phyloP scores from a whole-genome alignment of 2,888 invertebrate genomes.

The Protophormia terraenovae region DNA sequence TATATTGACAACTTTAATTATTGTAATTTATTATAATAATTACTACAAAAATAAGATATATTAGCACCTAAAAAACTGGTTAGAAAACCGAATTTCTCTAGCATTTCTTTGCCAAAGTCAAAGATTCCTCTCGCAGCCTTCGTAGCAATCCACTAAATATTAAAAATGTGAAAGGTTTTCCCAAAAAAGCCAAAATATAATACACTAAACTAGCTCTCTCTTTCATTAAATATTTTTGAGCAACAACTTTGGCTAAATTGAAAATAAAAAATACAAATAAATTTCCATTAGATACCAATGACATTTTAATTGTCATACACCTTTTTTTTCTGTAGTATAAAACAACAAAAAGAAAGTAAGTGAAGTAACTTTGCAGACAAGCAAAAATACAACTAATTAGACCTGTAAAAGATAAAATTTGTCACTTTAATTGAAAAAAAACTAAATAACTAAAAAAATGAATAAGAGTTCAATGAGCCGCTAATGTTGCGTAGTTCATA shows the following conservation, averaged over 20 bases:
- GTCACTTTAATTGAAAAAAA: slow-evolving; percentile 60
- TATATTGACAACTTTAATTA: too few relatives aligned
- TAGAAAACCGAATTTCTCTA: too few relatives aligned
- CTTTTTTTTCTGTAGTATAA: slow-evolving; percentile 21
- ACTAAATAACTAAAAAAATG: slow-evolving; percentile 13
- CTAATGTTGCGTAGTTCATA: slow-evolving; percentile 61
- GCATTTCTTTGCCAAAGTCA: too few relatives aligned
- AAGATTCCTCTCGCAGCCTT: background rate
- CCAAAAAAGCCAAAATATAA: slow-evolving; percentile 25
- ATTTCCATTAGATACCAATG: slow-evolving; percentile 51
- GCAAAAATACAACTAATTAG: slow-evolving; percentile 54
- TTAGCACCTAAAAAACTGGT: too few relatives aligned
- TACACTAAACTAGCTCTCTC: background rate
- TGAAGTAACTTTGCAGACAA: background rate
- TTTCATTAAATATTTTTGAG: background rate
- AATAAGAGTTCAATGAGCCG: slow-evolving; percentile 62
- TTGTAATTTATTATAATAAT: too few relatives aligned
- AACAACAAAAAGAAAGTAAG: slow-evolving; percentile 57
- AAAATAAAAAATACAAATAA: slow-evolving; percentile 1
- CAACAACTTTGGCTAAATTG: slow-evolving; percentile 31
- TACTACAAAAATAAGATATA: too few relatives aligned
- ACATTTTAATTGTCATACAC: slow-evolving; percentile 62
- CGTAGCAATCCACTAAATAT: background rate
- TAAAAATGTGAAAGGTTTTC: slow-evolving; percentile 48
- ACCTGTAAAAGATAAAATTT: slow-evolving; percentile 57